Base-by-base conservation (phyloP, 2,888 invertebrate genomes). In the Drosophila meridiana region DNA sequence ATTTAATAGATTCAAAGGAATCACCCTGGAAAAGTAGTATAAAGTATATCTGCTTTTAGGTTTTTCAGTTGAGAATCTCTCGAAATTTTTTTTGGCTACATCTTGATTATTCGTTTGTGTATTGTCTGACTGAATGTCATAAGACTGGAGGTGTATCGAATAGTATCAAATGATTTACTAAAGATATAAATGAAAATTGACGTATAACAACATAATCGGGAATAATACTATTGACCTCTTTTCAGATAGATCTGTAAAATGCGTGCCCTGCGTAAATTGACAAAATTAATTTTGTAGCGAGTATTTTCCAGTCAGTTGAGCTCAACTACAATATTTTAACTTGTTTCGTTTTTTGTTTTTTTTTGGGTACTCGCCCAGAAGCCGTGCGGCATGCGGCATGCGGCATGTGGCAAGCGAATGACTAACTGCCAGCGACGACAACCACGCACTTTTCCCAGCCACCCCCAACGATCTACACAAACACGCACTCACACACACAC, bases 351-450 rank as follows among this genome's bases (percentile, higher is more conserved):
- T 28, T 55, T 30, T 2, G 43, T 48, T 60, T 73, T 38, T 40
- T 14, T 38, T 30, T 9, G 47, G 50, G 47, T 38, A 43, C 53
- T 60, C 26, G 69, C 38, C 59, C 11, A 36, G 38, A 64, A 30
- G 61, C 36, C 38, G 60, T 59, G 36, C 38, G 38, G 53, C 26
- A 36, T 38, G 53, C 53, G 36, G 52, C 30, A 42, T 56, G 56
- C 2, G 72, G 72, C 76, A 64, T 63, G 56, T 45, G 61, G 68
- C 68, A 68, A 55, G 55, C 45, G 79, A 59, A 89, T 89, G 89
- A 89, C 87, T 89, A 87, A 85, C 87, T 80, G 85, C 89, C 82
- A 76, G 43, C 70, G 80, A 87, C 84, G 69, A 71, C 72, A 56
- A 59, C 77, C 82, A 89, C 87, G 82, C 89, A 87, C 84, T 83